Evolutionary conservation across 2,113 vertebrate species (phyloP), one percentile per base, ranked within the genome.

Genomic region (Oryzias curvinotus): DNA sequence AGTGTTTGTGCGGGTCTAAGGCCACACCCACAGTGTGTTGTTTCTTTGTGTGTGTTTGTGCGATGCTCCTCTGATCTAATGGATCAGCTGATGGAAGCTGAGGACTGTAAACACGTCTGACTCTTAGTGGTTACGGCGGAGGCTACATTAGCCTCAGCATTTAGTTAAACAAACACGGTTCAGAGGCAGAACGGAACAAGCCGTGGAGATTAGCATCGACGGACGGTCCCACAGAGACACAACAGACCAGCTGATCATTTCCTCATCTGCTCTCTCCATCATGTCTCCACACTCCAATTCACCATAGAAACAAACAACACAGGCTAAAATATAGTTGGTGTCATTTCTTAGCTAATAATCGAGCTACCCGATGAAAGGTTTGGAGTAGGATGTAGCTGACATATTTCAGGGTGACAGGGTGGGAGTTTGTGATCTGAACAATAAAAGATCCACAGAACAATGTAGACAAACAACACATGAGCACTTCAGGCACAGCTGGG

Each of bases 1-100:
- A 16, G 30, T 55, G 53, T 66, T 42, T 60, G n/a, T 28, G 26
- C 46, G n/a, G 45, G 25, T 30, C 36, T 12, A 48, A 51, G 64
- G 57, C 57, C 15, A 66, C 65, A 68, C 53, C 59, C 53, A 26
- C 14, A 25, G 44, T 19, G 47, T 36, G 65, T 67, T 69, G 66
- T 73, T 74, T 74, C 59, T 2, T 28, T 15, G 54, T 49, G 23
- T 51, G 66, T 49, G 28, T 61, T 58, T 19, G 26, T 44, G 15
- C 46, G 25, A 46, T 3, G 44, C 21, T 51, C 26, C 26, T 43
- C 48, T 28, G 16, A 36, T 70, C 67, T 65, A 78, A 73, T 66
- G 71, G 68, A 62, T 56, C 58, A 68, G 62, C 57, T 65, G 78
- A 85, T 74, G 64, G 67, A 77, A 74, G 60, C 66, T 75, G 81